These are phyloP conservation scores for Notolabrus celidotus DNA, from an alignment of 2,797 vertebrate species.

Conservation along the genomic window DNA sequence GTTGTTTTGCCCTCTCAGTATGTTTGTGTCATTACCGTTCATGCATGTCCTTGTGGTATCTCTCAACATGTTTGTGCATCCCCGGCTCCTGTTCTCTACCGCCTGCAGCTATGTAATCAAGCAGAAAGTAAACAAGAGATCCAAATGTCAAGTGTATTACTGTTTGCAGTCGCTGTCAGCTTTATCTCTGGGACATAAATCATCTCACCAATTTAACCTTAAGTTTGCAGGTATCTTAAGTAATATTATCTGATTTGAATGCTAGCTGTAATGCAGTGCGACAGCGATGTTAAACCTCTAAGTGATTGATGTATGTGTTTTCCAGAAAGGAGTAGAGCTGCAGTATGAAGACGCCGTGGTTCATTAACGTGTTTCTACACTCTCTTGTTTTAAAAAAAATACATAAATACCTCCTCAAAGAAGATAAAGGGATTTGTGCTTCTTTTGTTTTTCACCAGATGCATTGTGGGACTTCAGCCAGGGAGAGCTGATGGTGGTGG, in stretches of 20 bases:
- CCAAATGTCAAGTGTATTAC: background rate
- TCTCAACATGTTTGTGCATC: background rate
- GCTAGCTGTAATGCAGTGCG: background rate
- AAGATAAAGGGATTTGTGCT: background rate
- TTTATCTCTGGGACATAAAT: background rate
- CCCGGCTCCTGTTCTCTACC: background rate
- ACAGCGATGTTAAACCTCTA: background rate
- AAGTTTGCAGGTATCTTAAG: background rate
- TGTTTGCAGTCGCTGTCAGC: conserved; percentile 1
- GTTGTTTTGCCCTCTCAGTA: background rate
- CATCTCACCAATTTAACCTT: background rate
- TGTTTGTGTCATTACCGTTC: background rate
- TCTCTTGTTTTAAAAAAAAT: background rate
- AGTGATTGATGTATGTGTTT: background rate
- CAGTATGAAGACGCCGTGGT: background rate
- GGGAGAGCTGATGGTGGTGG: conserved; percentile 78
- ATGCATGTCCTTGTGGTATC: background rate
- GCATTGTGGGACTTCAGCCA: conserved; percentile 86
- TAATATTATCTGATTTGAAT: conserved; percentile 7
- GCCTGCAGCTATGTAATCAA: background rate
- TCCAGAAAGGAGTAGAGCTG: background rate
- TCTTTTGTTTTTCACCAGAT: conserved; percentile 80
- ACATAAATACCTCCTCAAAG: background rate
- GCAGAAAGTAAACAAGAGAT: background rate
- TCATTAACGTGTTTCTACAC: background rate